Evolutionary conservation across 2,888 invertebrate genomes (phyloP).

Genomic region (Melikaiella ostensackeni): DNA sequence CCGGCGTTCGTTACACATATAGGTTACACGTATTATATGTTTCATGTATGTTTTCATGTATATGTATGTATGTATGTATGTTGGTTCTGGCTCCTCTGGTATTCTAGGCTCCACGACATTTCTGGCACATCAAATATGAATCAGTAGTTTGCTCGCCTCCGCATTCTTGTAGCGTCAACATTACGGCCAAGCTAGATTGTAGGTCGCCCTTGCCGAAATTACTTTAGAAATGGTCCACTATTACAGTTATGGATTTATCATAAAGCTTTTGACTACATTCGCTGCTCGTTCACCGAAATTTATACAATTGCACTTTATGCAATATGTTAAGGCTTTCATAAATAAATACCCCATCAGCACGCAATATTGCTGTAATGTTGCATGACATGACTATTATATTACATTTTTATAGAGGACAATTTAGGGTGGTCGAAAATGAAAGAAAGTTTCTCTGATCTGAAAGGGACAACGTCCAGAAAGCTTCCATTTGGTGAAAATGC

Average conservation of each 20-base stretch:
- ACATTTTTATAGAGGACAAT: too few species aligned
- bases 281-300: too few species aligned
- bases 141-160: slow-evolving; percentile 33
- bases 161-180: slow-evolving; percentile 27
- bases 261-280: too few species aligned
- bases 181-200: slow-evolving; percentile 22
- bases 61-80: background rate
- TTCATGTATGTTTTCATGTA: background rate
- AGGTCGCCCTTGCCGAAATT: slow-evolving; percentile 15
- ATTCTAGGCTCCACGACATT: slow-evolving; percentile 39
- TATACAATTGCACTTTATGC: too few species aligned
- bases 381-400: too few species aligned
- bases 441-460: too few species aligned
- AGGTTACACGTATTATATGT: slow-evolving; percentile 21
- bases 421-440: too few species aligned
- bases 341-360: too few species aligned
- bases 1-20: slow-evolving; percentile 30
- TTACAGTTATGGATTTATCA: slow-evolving; percentile 12
- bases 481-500: too few species aligned
- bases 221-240: background rate
- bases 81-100: slow-evolving; percentile 26
- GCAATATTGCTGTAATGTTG: too few species aligned
- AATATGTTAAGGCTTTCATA: too few species aligned
- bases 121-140: slow-evolving; percentile 43
- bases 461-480: too few species aligned